phyloP scores from a whole-genome alignment of 2,888 invertebrate species.

The Choreutis nemorana region DNA sequence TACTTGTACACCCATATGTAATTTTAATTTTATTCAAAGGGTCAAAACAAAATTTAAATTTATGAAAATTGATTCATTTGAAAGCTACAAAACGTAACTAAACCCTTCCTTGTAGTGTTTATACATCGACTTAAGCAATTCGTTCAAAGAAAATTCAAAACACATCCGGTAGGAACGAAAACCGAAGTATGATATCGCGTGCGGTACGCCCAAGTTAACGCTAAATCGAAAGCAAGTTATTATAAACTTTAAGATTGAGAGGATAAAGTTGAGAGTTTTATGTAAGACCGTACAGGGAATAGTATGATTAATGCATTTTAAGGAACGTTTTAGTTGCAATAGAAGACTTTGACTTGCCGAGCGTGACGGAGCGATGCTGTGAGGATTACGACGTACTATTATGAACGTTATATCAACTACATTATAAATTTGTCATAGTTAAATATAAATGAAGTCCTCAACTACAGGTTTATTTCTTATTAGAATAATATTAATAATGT shows the following conservation, averaged over 20 bases:
- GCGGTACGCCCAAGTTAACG: conserved; percentile 29
- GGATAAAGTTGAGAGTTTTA: conserved; percentile 31
- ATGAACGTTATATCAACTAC: conserved; percentile 5
- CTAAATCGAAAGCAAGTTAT: conserved; percentile 21
- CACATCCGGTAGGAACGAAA: conserved; percentile 15
- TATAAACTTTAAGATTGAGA: conserved; percentile 29
- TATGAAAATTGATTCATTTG: no score
- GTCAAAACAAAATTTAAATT: no score
- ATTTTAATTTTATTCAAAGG: no score
- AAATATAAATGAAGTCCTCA: no score
- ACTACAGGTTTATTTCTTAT: no score
- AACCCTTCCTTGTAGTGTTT: no score
- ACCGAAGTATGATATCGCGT: conserved; percentile 20
- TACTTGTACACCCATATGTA: no score
- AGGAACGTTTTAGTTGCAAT: conserved; percentile 45
- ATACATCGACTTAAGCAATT: no score
- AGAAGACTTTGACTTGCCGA: conserved; percentile 41
- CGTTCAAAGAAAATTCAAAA: conserved; percentile 39
- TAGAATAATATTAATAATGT: no score
- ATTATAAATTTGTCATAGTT: conserved; percentile 3
- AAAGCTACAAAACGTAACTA: no score
- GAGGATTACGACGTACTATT: conserved; percentile 20
- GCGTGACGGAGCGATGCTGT: conserved; percentile 30
- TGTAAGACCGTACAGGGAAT: conserved; percentile 22
- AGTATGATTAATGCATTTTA: conserved; percentile 49